These are phyloP conservation scores for Madoqua kirkii DNA, from an alignment of 2,113 vertebrate species.

Conservation along the genomic window DNA sequence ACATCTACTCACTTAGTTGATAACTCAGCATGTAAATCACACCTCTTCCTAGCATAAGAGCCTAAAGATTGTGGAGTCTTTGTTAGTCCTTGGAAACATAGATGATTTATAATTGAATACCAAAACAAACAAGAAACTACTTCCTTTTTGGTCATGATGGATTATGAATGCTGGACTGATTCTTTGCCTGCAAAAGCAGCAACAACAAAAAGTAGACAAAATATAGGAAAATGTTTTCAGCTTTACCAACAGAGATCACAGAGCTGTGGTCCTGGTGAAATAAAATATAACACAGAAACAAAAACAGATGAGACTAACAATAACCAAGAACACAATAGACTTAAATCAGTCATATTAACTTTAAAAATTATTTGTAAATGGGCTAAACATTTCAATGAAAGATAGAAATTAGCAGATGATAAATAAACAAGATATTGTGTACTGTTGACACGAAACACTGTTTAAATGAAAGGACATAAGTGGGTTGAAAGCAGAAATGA, in stretches of 20 bases:
- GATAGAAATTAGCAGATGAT: not conserved
- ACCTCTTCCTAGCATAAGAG: not conserved
- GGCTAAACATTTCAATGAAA: not conserved
- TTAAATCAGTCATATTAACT: not conserved
- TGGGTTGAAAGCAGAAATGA: not conserved
- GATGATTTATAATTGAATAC: not conserved
- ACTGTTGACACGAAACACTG: not conserved
- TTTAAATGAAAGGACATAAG: not conserved
- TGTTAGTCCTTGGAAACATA: not conserved
- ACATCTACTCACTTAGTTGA: not conserved
- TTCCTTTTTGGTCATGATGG: not conserved
- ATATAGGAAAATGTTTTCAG: not conserved
- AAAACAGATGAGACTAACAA: not conserved
- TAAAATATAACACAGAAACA: not conserved
- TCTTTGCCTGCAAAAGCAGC: not conserved
- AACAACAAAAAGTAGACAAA: not conserved
- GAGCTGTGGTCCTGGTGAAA: not conserved
- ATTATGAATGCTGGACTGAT: not conserved
- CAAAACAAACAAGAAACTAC: not conserved
- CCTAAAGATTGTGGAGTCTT: not conserved
- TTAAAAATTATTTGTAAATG: not conserved
- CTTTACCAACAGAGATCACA: not conserved
- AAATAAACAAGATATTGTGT: not conserved
- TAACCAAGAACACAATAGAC: not conserved
- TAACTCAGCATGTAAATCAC: not conserved